Base-by-base conservation (phyloP, 1,140 invertebrate genomes). In the Venustaconcha ellipsiformis region DNA sequence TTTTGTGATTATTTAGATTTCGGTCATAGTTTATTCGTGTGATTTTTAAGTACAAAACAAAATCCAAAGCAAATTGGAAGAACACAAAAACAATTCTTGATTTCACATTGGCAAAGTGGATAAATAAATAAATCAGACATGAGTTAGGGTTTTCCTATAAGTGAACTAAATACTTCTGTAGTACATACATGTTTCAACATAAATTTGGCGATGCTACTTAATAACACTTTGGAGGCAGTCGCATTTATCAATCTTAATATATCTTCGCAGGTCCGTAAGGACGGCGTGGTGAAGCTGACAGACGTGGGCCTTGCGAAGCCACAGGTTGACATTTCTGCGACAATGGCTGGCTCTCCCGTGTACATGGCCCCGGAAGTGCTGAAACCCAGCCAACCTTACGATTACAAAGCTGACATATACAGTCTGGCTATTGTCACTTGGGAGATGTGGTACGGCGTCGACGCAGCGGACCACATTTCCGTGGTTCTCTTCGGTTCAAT, bases 341-440 rank as follows among this genome's bases (percentile, higher is more conserved):
- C 68, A 48, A 56, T 15, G 14, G 66, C 37, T n/a, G 74, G 68
- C 58, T 71, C 74, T 23, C 68, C 68, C 4, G 74, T 64, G 11
- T 71, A 70, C 30, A 76, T 71, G 74, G 74, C 74, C 60, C 74
- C 68, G 15, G 74, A 76, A 71, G 74, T 76, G 4, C 69, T 76
- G 12, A 5, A 57, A 11, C n/a, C 68, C 13, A 65, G 2, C 20
- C 58, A 48, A 18, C 58, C 2, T 56, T 69, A 76, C 17, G 59
- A 68, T 18, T 70, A 71, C 57, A 76, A 76, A 26, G 59, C 71
- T 17, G 74, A 76, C 48, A 76, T 76, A 0, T 76, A 76, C 69
- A 76, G 74, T 66, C 23, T 67, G 14, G 30, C 74, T 15, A 17
- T 76, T 4, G 71, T 76, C 30, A 70, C 57, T 30, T 76, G 74